Conservation (phyloP, 2,888 invertebrate species). For the Zele albiditarsus region DNA sequence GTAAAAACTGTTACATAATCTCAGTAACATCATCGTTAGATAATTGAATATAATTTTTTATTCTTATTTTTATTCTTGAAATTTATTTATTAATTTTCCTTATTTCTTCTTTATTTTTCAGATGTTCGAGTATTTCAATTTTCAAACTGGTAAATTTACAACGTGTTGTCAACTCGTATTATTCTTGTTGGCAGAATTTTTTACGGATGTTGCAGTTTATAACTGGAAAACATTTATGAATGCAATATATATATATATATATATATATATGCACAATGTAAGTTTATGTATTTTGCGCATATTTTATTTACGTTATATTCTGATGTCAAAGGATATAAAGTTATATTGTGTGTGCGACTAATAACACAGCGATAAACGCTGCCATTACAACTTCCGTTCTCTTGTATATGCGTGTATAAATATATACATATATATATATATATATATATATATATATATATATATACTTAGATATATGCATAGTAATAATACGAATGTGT, state of each 20-base stretch:
- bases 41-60: neutral
- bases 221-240: constrained; percentile 1
- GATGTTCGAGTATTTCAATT: neutral
- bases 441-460: neutral
- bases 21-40: neutral
- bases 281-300: neutral
- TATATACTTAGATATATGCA: neutral
- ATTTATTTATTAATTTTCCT: neutral
- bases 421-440: neutral
- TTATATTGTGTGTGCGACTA: neutral
- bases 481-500: neutral
- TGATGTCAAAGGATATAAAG: neutral
- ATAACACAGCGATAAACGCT: neutral
- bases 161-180: too few relatives aligned
- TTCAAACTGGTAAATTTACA: too few relatives aligned
- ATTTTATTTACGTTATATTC: neutral
- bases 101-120: neutral
- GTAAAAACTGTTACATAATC: neutral
- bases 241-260: neutral
- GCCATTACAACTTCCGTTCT: neutral
- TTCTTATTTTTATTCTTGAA: neutral
- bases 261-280: neutral
- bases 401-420: too few relatives aligned
- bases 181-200: neutral
- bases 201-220: neutral